Base-by-base conservation (phyloP, 2,888 invertebrate genomes). In the Notocelia uddmanniana region DNA sequence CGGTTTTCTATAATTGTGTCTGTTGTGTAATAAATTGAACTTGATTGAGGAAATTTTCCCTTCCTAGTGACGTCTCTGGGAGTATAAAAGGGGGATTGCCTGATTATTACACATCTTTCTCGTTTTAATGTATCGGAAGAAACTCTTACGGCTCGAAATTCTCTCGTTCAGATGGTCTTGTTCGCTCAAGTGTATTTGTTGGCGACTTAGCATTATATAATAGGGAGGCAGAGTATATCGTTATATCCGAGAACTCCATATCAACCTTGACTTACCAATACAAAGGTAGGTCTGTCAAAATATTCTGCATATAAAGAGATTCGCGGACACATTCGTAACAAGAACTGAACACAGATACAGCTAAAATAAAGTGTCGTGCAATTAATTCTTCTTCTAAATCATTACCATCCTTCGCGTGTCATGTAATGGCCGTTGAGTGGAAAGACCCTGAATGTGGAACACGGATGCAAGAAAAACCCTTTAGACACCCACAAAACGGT, bases 391-490 rank as follows among this genome's bases (percentile, higher is more conserved):
- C 15, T 60, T 48, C 41, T 54, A 45, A 58, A 71, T 55, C 54
- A 23, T 60, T 34, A 21, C 3, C 34, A 64, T 54, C 52, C 34
- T 5, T 45, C 41, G 45, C 71, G 59, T 64, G 63, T 37, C 58
- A 18, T 31, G 1, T 64, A 52, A 58, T 74, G 58, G 63, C 70
- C 70, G 69, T 69, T 21, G 19, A 62, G 45, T 66, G 71, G 71
- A 60, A 75, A 63, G 37, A 58, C 66, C 68, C 23, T 68, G 45
- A 26, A 52, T 37, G 59, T 71, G 68, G 62, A 72, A 75, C 62
- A 66, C 75, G 75, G 76, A 76, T 75, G 60, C 73, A 54, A 9
- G 74, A 77, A 76, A 76, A 78, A 76, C 75, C 77, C 79, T 77
- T 78, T 76, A 74, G 64, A 68, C 79, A 74, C 75, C 75, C 76